phyloP scores from a whole-genome alignment of 2,888 invertebrate species.

The Esperia sulphurella region DNA sequence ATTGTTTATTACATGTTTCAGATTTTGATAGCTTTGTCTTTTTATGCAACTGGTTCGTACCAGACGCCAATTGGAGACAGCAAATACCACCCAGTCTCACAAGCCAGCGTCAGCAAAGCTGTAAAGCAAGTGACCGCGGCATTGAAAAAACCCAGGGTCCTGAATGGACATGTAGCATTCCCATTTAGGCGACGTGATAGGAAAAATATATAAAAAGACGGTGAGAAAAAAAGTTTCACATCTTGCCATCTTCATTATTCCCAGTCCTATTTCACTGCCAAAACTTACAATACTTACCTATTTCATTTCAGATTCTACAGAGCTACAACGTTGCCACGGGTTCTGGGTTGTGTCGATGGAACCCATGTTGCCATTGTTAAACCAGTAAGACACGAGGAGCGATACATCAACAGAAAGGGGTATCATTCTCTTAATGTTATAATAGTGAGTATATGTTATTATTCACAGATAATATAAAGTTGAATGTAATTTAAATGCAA shows the following conservation, averaged over 20 bases:
- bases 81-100: neutral
- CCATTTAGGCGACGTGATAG: slow-evolving; percentile 6
- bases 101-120: slow-evolving; percentile 9
- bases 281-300: neutral
- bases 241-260: neutral
- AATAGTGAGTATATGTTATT: slow-evolving; percentile 5
- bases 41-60: slow-evolving; percentile 11
- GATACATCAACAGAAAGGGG: slow-evolving; percentile 3
- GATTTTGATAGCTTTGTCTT: slow-evolving; percentile 9
- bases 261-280: no score
- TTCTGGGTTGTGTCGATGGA: slow-evolving; percentile 5
- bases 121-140: slow-evolving; percentile 10
- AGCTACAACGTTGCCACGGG: neutral
- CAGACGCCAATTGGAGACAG: slow-evolving; percentile 9
- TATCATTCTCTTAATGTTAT: slow-evolving; percentile 9
- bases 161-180: slow-evolving; percentile 10
- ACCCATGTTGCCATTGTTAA: neutral
- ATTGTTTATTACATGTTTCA: slow-evolving; percentile 1
- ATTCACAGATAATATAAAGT: no score
- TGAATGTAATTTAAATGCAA: no score
- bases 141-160: slow-evolving; percentile 6
- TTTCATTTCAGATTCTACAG: neutral
- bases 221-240: no score
- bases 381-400: slow-evolving; percentile 1
- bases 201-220: neutral